Evolutionary conservation across 2,113 vertebrate genomes (phyloP), one percentile per base, ranked within the genome.

Genomic region (Daphoenositta chrysoptera): DNA sequence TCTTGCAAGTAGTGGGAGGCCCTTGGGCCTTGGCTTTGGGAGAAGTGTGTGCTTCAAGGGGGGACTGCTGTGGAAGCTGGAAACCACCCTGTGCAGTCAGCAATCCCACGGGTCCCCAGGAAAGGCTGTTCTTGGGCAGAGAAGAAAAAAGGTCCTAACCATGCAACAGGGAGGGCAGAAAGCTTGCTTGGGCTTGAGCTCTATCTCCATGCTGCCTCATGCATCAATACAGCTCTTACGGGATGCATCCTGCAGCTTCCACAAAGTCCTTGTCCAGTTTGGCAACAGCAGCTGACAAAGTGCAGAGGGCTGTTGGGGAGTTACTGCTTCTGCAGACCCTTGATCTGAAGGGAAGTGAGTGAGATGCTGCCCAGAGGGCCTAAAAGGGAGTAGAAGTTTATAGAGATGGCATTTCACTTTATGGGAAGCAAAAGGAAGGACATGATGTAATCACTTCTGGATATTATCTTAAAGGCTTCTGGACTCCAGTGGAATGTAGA

Each of bases 381-480:
- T 83, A 31, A 75, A 70, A 70, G 24, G 63, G n/a, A 73, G 23
- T 73, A 56, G 39, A 54, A 90, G 54, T 88, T 96, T 95, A 92
- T 78, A 76, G 82, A 80, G 30, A 56, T 88, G 93, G 73, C 88
- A 90, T 97, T 95, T 96, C 47, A 80, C 39, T 91, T 96, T 92
- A 94, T 81, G 82, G 57, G 53, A 79, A 79, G 30, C 56, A 63
- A 73, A 69, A 88, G 33, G 33, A 95, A 73, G 42, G 39, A 44
- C 28, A 81, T 73, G 72, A 85, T 63, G 26, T 65, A 95, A 83
- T 83, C 44, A 83, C 31, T 88, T 75, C 71, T 88, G 82, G 44
- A 48, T 10, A 15, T 77, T 77, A 75, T 90, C 66, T 83, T 94
- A 76, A 79, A 77, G 63, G 39, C 54, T 88, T 5, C 58, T 66